Percentiles rank a stretch among this genome's conserved stretches.
phyloP scores from a whole-genome alignment of 2,888 invertebrate genomes.

The Leucophenga montana region DNA sequence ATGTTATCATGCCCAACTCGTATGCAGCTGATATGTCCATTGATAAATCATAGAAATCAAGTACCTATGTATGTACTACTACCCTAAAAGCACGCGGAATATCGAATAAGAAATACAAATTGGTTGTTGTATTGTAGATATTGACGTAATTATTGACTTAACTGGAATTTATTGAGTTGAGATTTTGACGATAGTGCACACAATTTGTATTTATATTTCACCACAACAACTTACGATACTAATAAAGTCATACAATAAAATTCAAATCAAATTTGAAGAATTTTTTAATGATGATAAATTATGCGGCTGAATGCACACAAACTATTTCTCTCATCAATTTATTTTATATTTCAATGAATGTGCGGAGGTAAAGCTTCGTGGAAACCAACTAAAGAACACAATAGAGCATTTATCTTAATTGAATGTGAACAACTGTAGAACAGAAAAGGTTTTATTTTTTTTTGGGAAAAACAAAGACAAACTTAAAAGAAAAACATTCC shows the following conservation, averaged over 20 bases:
- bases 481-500: too few relatives aligned
- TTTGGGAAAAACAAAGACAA: too few relatives aligned
- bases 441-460: too few relatives aligned
- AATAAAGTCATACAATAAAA: constrained; percentile 18
- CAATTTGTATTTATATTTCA: too few relatives aligned
- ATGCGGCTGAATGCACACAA: constrained; percentile 17
- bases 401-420: background rate
- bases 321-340: background rate
- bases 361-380: background rate
- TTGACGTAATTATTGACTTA: too few relatives aligned
- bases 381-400: background rate
- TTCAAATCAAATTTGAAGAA: constrained; percentile 11
- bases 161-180: too few relatives aligned
- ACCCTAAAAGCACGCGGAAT: background rate
- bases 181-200: too few relatives aligned
- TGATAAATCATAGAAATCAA: constrained; percentile 4
- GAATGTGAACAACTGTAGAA: background rate
- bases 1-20: too few relatives aligned
- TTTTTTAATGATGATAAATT: constrained; percentile 23
- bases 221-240: background rate
- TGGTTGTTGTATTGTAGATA: background rate
- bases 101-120: background rate
- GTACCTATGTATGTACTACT: too few relatives aligned
- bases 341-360: background rate
- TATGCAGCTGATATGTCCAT: too few relatives aligned